Evolutionary conservation across 1,140 invertebrate species (phyloP), one percentile per base, ranked within the genome.

Genomic region (Drosophila sp.): DNA sequence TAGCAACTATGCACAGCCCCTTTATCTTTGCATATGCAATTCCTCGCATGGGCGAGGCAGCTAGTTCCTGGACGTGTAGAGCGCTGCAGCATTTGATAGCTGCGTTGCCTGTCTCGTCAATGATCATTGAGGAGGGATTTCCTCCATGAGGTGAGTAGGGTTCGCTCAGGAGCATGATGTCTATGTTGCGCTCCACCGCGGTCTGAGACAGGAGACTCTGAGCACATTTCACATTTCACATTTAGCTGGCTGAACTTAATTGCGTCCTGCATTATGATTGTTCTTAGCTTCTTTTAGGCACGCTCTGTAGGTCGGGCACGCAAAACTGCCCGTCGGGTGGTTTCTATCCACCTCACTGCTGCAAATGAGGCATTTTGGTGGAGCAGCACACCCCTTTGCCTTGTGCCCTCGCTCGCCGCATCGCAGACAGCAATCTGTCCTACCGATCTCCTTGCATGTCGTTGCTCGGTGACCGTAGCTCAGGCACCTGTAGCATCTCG

Each of bases 391-490:
- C n/a, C n/a, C n/a, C n/a, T n/a, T n/a, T n/a, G n/a, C n/a, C n/a
- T n/a, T n/a, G n/a, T n/a, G n/a, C n/a, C n/a, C 40, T 16, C 40
- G 11, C 13, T 43, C 40, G 2, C 40, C 40, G 13, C 40, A 14
- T 13, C 40, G 13, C 40, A 43, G 7, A 7, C 40, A 43, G 40
- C 40, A 14, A 16, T 43, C 40, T 43, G 40, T 7, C n/a, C 40
- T 2, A 14, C 14, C 40, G 13, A 7, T 14, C 40, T 11, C 40
- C 40, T 43, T 43, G n/a, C 40, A 16, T 11, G n/a, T 43, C 14
- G 40, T 43, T 13, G 13, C 40, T 43, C 40, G 40, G 13, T 43
- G 40, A n/a, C n/a, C n/a, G n/a, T n/a, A n/a, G n/a, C n/a, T n/a
- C n/a, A n/a, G n/a, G n/a, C n/a, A 4, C 40, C 40, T 43, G 13